These are phyloP conservation scores for Hoplostethus mediterraneus DNA, from an alignment of 2,797 vertebrate genomes.

Conservation along the genomic window DNA sequence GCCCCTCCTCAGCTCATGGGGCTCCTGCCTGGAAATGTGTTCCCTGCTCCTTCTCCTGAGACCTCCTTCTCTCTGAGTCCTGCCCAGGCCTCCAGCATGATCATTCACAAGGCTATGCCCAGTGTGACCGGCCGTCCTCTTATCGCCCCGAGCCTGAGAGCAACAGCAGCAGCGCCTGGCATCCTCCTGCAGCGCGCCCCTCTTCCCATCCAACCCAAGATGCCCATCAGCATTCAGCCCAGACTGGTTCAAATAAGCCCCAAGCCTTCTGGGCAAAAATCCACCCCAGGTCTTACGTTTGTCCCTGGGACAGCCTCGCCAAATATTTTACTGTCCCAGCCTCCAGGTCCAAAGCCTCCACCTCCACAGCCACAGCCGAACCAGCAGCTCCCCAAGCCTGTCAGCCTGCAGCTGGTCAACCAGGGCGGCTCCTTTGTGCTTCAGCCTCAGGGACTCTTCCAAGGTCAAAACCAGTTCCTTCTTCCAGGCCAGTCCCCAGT, in stretches of 20 bases:
- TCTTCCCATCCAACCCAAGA: conserved; percentile 85
- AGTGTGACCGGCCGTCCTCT: conserved; percentile 73
- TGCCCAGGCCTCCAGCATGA: conserved; percentile 82
- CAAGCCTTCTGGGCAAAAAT: conserved; percentile 83
- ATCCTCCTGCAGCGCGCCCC: conserved; percentile 81
- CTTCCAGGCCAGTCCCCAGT: conserved; percentile 83
- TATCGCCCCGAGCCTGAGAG: conserved; percentile 72
- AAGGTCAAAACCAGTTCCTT: conserved; percentile 85
- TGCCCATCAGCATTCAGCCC: conserved; percentile 87
- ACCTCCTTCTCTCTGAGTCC: conserved; percentile 82
- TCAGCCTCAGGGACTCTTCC: conserved; percentile 87
- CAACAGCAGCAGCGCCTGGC: conserved; percentile 66
- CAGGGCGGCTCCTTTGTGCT: conserved; percentile 86
- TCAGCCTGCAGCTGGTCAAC: conserved; percentile 86
- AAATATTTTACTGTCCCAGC: conserved; percentile 83
- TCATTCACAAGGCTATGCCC: conserved; percentile 82
- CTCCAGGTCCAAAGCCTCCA: conserved; percentile 72
- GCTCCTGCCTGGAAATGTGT: conserved; percentile 83
- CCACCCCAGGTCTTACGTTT: conserved; percentile 77
- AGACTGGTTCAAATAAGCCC: conserved; percentile 87
- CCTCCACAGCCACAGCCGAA: conserved; percentile 52
- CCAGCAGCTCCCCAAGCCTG: conserved; percentile 77
- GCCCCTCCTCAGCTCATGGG: conserved; percentile 86
- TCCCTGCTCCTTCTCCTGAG: conserved; percentile 81
- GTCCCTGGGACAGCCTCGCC: conserved; percentile 78